Evolutionary conservation across 2,113 vertebrate species (phyloP).

Genomic region (Pygoscelis antarcticus): DNA sequence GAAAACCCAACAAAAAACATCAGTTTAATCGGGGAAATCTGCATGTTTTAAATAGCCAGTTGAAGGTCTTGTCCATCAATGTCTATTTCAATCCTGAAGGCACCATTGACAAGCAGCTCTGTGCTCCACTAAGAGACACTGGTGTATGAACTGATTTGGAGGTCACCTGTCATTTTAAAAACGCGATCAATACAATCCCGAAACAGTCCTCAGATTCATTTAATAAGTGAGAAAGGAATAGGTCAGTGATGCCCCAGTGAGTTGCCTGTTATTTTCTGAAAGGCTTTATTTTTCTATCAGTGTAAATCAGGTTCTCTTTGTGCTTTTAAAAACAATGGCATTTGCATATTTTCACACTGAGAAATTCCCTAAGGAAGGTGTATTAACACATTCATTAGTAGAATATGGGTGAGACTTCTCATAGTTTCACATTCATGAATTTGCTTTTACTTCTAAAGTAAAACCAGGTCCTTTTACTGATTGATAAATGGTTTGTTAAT

Average conservation of each 20-base stretch:
- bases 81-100: constrained; percentile 54
- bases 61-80: constrained; percentile 71
- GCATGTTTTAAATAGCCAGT: constrained; percentile 8
- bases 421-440: background rate
- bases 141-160: constrained; percentile 66
- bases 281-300: background rate
- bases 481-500: background rate
- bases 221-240: constrained; percentile 61
- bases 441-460: background rate
- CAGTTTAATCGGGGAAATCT: constrained; percentile 27
- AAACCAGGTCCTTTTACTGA: background rate
- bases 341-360: background rate
- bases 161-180: constrained; percentile 73
- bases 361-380: background rate
- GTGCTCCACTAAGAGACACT: constrained; percentile 31
- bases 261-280: constrained; percentile 36
- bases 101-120: constrained; percentile 44
- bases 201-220: constrained; percentile 60
- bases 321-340: constrained; percentile 14
- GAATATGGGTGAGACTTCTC: background rate
- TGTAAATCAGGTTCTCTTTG: background rate
- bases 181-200: constrained; percentile 60
- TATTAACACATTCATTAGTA: constrained; percentile 27
- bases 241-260: constrained; percentile 44
- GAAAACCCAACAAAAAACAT: background rate